Base-by-base conservation (phyloP, 2,888 invertebrate genomes). In the Ennomos erosarius region DNA sequence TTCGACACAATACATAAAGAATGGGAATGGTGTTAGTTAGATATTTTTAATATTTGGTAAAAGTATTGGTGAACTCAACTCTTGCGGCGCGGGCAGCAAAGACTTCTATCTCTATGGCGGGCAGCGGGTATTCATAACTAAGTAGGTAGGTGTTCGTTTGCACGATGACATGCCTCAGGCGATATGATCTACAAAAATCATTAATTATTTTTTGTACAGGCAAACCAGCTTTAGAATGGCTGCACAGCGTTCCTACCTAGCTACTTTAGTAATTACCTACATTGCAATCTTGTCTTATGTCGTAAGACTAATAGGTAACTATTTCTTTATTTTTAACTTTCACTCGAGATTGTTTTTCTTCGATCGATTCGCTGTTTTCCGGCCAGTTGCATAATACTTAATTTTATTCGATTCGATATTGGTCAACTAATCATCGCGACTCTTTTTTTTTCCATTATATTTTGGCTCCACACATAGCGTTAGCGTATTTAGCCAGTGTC, bases 321-420 rank as follows among this genome's bases (percentile, higher is more conserved):
- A 60, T 62, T 65, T 47, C 61, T 65, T 47, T 62, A 52, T 69
- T 75, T 78, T 80, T 74, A 67, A 79, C 81, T 82, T 81, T 82
- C 79, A 76, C 81, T 71, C 62, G 67, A 71, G 72, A 71, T 75
- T 74, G 71, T 71, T 74, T 71, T 71, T 71, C 61, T 69, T 55
- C 51, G 67, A 59, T 64, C 54, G 56, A 55, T 66, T 53, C 51
- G 52, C 42, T 50, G 62, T 71, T 76, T 75, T 67, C 59, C 65
- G 62, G 64, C 59, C 67, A 42, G 67, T 73, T 72, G 68, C 64
- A 55, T 69, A 74, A 73, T 56, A 57, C 46, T 56, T 0, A 62
- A 36, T 50, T 42, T 57, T 53, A 44, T 6, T 39, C 11, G 11
- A 37, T 26, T 39, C 11, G 11, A 37, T 26, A 26, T 43, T 38